Conservation (phyloP, 2,113 vertebrate species). For the Peromyscus maniculatus region DNA sequence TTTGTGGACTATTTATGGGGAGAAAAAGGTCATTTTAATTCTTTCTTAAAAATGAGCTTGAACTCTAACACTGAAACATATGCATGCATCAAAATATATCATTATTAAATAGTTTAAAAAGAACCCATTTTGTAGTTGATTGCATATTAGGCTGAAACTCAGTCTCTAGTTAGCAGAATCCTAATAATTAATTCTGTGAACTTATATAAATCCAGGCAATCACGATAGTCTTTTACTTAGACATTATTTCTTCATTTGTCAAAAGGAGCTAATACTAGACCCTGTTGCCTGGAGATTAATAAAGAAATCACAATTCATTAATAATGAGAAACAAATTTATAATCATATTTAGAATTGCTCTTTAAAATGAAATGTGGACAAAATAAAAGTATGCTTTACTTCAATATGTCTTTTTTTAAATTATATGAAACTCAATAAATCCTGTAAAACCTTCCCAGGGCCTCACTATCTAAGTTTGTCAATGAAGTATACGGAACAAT, state of each 20-base stretch:
- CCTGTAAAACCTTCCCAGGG: not conserved
- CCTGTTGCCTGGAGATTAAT: not conserved
- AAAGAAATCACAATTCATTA: conserved; percentile 29
- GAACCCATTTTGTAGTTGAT: not conserved
- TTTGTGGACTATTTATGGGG: not conserved
- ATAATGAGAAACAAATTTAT: conserved; percentile 26
- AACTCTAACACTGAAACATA: not conserved
- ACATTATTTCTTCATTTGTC: conserved; percentile 22
- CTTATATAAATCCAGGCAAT: not conserved
- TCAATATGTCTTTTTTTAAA: not conserved
- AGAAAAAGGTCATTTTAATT: not conserved
- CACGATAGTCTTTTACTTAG: not conserved
- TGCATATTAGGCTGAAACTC: not conserved
- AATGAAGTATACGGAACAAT: not conserved
- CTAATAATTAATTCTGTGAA: not conserved
- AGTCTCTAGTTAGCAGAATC: not conserved
- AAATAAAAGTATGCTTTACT: not conserved
- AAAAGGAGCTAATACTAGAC: conserved; percentile 24
- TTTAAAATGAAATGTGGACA: not conserved
- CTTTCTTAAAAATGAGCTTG: conserved; percentile 43
- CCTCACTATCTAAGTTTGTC: not conserved
- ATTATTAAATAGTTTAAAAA: not conserved
- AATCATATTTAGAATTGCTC: not conserved
- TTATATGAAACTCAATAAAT: conserved; percentile 12
- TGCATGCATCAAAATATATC: not conserved